Base-by-base conservation (phyloP, 2,888 invertebrate species). In the Platynereis dumerilii region DNA sequence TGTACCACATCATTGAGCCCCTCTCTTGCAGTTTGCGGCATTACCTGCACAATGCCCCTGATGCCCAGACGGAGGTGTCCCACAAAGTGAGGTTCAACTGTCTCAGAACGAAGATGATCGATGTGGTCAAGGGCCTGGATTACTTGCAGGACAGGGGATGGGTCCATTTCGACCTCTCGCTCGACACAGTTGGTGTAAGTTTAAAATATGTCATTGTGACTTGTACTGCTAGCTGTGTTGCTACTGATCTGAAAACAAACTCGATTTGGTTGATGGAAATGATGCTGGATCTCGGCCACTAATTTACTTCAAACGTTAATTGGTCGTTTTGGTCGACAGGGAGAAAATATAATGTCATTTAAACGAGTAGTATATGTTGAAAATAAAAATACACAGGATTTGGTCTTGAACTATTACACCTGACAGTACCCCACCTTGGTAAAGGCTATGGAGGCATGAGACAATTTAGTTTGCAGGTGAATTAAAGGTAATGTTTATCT, bases 151-250 rank as follows among this genome's bases (percentile, higher is more conserved):
- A 69, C 26, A 66, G 70, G 57, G 62, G 65, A 3, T 60, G 70
- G 44, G 73, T 75, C 3, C 75, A 75, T 58, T 72, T 71, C 63
- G 77, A 77, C 53, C 66, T 76, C 5, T 73, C 74, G 3, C 66
- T 75, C 66, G 76, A 77, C 58, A 72, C 76, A 20, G 68, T 77
- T 1, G 69, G 70, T 26, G 77, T 76, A 72, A 69, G 67, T 53
- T 10, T 58, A n/a, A 22, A n/a, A 12, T 48, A 12, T 22, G n/a
- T 48, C 48, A n/a, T 24, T n/a, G 10, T 10, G n/a, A 15, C 10
- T 42, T 42, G 42, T 10, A 42, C 17, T 42, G 42, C 10, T 42
- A 42, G 10, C 17, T 42, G 10, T 10, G 42, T 10, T 42, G 10
- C 17, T 42, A 42, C 17, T 42, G 17, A 17, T 42, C 42, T 42